Evolutionary conservation across 2,888 invertebrate genomes (phyloP), one percentile per base, ranked within the genome.

Genomic region (Allophyes oxyacanthae): DNA sequence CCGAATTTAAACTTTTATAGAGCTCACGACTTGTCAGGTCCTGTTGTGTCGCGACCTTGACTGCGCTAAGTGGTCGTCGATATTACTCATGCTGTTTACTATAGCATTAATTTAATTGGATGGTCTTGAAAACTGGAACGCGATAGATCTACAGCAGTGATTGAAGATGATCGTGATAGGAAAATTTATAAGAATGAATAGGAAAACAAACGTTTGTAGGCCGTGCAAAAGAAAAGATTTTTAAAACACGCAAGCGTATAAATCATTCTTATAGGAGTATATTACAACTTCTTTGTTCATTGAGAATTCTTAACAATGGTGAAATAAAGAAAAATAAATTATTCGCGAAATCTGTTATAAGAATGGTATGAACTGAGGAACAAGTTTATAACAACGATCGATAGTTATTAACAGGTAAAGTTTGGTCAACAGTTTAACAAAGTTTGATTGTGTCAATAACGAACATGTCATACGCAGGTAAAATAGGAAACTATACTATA

Each of bases 1-100:
- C 75, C 44, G 76, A 75, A 72, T 77, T 77, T 57, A 66, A 77
- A 77, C 69, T 74, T 75, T 72, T 75, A 74, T 77, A 75, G 77
- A 74, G 53, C 65, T 74, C 77, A 72, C 75, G 68, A 71, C 61
- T 68, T 74, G 42, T 68, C 65, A 74, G 58, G 69, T 77, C 72
- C 72, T 72, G 77, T 68, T 71, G 77, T 76, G 51, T 57, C 43
- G 32, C 34, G 53, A 65, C 75, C 75, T 77, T 75, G 75, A 75
- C 72, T 66, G 63, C 56, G 49, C 75, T 69, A 74, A 72, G 61
- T 77, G 56, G 77, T 62, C 57, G 48, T 57, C 43, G 50, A 68
- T 68, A 77, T 66, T 77, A 66, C 72, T 74, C 69, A 66, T 44
- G 14, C 41, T 67, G 48, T 64, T 64, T 64, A 64, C 40, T 50